phyloP scores from a whole-genome alignment of 2,797 vertebrate genomes.

The Anolis apletophallus region DNA sequence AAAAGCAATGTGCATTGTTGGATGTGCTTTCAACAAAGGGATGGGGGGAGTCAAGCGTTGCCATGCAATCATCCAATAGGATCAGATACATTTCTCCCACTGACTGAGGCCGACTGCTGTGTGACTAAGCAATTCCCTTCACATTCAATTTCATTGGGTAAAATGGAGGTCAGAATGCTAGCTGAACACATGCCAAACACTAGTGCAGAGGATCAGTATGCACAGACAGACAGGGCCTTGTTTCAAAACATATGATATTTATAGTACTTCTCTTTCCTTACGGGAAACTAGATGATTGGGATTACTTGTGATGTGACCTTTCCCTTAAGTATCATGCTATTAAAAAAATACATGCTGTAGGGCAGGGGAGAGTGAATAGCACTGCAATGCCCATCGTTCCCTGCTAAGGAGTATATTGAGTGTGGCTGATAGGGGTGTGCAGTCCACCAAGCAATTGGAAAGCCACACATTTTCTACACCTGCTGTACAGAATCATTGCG shows the following conservation, averaged over 20 bases:
- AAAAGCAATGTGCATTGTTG: neutral
- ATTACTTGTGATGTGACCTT: slow-evolving; percentile 36
- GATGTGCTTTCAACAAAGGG: neutral
- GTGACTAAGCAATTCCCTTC: slow-evolving; percentile 19
- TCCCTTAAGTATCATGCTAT: slow-evolving; percentile 45
- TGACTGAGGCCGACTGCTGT: neutral
- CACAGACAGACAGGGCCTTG: neutral
- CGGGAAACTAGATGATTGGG: slow-evolving; percentile 46
- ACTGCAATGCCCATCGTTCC: neutral
- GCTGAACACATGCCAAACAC: slow-evolving; percentile 9
- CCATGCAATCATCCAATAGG: neutral
- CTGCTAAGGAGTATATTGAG: neutral
- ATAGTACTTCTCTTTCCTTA: neutral
- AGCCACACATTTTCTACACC: neutral
- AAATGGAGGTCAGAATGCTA: slow-evolving; percentile 13
- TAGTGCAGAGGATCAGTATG: neutral
- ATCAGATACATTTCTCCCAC: neutral
- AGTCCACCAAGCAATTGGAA: neutral
- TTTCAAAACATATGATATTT: slow-evolving; percentile 15
- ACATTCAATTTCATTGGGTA: slow-evolving; percentile 1
- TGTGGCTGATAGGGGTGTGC: neutral
- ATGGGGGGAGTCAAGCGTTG: neutral
- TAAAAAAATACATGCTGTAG: slow-evolving; percentile 43
- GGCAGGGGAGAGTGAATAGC: neutral
- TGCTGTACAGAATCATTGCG: neutral